These are phyloP conservation scores for Perdita meconis DNA, from an alignment of 2,888 invertebrate genomes.

Conservation along the genomic window DNA sequence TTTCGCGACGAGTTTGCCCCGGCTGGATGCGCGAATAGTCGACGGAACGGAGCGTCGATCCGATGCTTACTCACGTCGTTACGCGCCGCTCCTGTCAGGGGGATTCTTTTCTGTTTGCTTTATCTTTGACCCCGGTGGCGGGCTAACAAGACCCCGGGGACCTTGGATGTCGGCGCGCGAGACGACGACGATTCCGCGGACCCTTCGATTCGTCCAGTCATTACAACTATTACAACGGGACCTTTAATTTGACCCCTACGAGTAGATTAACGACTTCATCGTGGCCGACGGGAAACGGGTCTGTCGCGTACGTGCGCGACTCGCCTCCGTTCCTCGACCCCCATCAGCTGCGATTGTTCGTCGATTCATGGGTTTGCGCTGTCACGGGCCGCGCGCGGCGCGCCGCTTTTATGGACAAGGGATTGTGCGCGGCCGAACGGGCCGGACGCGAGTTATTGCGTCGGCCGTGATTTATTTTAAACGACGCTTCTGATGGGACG, in stretches of 20 bases:
- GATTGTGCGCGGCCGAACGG: conserved; percentile 5
- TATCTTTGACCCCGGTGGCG: conserved; percentile 53
- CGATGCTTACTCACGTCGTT: conserved; percentile 54
- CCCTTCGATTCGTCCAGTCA: conserved; percentile 67
- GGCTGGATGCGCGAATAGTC: not conserved
- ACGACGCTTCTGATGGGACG: conserved; percentile 1
- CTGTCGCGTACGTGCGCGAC: conserved; percentile 28
- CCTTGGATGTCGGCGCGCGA: conserved; percentile 38
- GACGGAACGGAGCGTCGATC: too few relatives aligned
- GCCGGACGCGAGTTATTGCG: conserved; percentile 18
- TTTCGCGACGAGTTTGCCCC: not conserved
- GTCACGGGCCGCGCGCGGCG: conserved; percentile 6
- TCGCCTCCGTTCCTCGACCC: conserved; percentile 20
- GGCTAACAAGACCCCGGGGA: conserved; percentile 47
- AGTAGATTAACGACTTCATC: conserved; percentile 70
- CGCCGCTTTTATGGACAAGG: conserved; percentile 9
- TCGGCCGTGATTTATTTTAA: conserved; percentile 29
- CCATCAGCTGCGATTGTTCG: conserved; percentile 49
- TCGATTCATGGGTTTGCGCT: conserved; percentile 27
- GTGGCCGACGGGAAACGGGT: conserved; percentile 42
- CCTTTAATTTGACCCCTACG: conserved; percentile 68
- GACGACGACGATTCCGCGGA: conserved; percentile 64
- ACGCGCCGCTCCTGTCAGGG: conserved; percentile 59
- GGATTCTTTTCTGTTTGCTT: conserved; percentile 61
- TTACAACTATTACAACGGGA: conserved; percentile 69